Percentiles rank a stretch among this genome's conserved stretches.
Conservation (phyloP, 2,113 vertebrate species). For the Rhegmatorhina hoffmannsi region DNA sequence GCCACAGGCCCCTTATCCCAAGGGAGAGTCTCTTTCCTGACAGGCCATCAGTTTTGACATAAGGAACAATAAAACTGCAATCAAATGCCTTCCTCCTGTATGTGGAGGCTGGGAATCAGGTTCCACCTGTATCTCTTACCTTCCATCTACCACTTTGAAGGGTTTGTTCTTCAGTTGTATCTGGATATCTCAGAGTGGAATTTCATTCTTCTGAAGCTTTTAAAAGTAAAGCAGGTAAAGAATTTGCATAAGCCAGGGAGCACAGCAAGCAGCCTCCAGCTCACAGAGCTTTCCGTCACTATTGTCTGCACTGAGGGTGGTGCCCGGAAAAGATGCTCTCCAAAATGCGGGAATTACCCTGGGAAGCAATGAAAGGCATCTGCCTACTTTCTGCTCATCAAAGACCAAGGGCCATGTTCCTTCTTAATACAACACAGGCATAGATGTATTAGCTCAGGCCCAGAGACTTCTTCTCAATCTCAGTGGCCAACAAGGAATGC, state of each 20-base stretch:
- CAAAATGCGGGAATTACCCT: neutral
- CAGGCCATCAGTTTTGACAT: neutral
- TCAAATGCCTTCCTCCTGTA: conserved; percentile 26
- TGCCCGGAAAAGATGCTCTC: neutral
- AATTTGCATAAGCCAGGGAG: neutral
- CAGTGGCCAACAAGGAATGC: neutral
- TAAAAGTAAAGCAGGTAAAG: neutral
- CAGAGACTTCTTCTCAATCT: neutral
- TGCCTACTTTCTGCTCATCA: neutral
- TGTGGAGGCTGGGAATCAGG: neutral
- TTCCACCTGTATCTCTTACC: conserved; percentile 49
- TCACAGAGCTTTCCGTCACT: neutral
- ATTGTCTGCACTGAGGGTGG: neutral
- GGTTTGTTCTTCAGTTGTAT: conserved; percentile 42
- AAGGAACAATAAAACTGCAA: conserved; percentile 55
- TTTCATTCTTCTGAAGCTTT: conserved; percentile 51
- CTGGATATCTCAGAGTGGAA: conserved; percentile 60
- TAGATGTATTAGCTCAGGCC: neutral
- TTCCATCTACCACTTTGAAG: conserved; percentile 42
- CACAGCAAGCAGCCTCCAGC: neutral
- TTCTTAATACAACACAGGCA: neutral
- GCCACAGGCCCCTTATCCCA: neutral
- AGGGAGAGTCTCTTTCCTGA: neutral
- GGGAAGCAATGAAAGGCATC: neutral
- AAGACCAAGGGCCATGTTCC: neutral